Base-by-base conservation (phyloP, 2,797 vertebrate species). In the Corythornis leucogaster region DNA sequence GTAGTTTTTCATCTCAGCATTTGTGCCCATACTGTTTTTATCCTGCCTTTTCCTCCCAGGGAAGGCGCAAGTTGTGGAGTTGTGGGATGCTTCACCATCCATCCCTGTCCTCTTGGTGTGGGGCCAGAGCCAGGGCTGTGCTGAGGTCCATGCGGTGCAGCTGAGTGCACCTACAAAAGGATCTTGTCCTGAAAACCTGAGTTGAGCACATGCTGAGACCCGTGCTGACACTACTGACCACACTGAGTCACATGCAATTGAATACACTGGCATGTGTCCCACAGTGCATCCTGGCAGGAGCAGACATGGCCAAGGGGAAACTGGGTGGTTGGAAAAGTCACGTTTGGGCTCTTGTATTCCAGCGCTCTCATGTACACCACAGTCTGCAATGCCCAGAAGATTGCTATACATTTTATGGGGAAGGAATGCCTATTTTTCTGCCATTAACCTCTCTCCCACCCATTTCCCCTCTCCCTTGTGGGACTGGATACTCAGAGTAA, bases 51-150 rank as follows among this genome's bases (percentile, higher is more conserved):
- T 55, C 14, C 12, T 67, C 30, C 30, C 1, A 5, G 35, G n/a
- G 28, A 50, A 83, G 15, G 18, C 38, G 15, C 6, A 9, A 40
- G 7, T 58, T 0, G 0, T n/a, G 33, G 24, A 68, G 16, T 5
- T 40, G 7, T 59, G 11, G 5, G 9, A 9, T 70, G 22, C 25
- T 89, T 82, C 35, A 4, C 15, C 30, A 66, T 55, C 26, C 19
- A 58, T 40, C 31, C 16, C 38, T 28, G 14, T 16, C 46, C 1
- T 0, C 6, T 18, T 8, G 2, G 2, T 0, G 0, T 31, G 15
- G 28, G 22, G 18, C 15, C 2, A 4, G 25, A 62, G 26, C 5
- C 3, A 12, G 8, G 17, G 10, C 46, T 1, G 8, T 51, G 12
- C 48, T 85, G 40, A 48, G 8, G 8, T 38, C 15, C 7, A 30